phyloP scores from a whole-genome alignment of 2,797 vertebrate species.

The Clarias fuscus region DNA sequence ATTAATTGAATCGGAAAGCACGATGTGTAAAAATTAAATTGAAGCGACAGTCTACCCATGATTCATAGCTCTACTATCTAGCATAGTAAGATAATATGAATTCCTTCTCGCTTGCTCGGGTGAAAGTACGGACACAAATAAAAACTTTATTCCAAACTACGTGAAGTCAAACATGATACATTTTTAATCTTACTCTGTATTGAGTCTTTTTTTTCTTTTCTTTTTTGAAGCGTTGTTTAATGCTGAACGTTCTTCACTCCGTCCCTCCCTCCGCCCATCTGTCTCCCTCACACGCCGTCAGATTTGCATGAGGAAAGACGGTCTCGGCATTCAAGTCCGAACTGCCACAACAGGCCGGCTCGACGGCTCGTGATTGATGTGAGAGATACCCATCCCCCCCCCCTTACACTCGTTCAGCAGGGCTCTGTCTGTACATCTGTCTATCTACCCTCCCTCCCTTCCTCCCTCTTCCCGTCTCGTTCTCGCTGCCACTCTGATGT shows the following conservation, averaged over 20 bases:
- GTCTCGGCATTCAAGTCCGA: conserved; percentile 69
- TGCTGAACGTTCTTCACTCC: neutral
- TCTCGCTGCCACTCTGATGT: conserved; percentile 80
- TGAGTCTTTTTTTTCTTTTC: no score
- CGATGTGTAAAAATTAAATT: no score
- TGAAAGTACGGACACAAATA: neutral
- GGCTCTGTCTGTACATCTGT: conserved; percentile 83
- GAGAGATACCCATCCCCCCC: conserved; percentile 76
- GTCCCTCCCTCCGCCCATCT: neutral
- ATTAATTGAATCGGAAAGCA: no score
- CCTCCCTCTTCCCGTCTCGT: conserved; percentile 52
- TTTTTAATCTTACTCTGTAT: no score
- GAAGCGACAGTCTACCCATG: no score
- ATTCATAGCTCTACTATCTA: no score
- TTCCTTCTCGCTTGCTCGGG: neutral
- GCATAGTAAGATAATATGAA: neutral
- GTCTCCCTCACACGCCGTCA: conserved; percentile 43
- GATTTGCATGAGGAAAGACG: conserved; percentile 54
- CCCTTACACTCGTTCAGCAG: conserved; percentile 31
- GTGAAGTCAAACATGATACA: neutral
- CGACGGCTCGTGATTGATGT: conserved; percentile 77
- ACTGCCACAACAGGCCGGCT: conserved; percentile 68
- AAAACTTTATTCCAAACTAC: neutral
- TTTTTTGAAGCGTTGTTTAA: no score
- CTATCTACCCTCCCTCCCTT: conserved; percentile 62